Evolutionary conservation across 2,888 invertebrate genomes (phyloP), one percentile per base, ranked within the genome.

Genomic region (Phlogophora meticulosa): DNA sequence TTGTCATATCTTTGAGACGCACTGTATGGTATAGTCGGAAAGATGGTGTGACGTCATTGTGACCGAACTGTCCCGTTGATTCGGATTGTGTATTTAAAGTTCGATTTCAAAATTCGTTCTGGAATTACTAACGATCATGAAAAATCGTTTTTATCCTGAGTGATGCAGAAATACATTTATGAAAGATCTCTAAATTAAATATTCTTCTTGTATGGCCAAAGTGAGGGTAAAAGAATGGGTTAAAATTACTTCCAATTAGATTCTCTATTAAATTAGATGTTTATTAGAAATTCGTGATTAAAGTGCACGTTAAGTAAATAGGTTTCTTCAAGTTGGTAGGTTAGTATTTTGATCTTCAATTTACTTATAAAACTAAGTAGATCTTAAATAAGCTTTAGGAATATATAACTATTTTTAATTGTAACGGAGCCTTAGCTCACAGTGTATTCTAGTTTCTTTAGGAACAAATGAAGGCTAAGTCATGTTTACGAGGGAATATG

Each of bases 301-400:
- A 49, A 72, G 57, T n/a, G 17, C 17, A 43, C 51, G 28, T 24
- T 74, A 34, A 45, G 38, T 58, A 55, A 34, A 55, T 20, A 55
- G 22, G 24, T 66, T 59, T 66, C 53, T 38, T 56, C 36, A 36
- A 55, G 43, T 53, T 20, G 22, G 36, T 40, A 36, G 28, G 9
- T 63, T 59, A 69, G 71, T 57, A 58, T 70, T 70, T 76, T 76
- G 49, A 80, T 64, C 76, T 48, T 63, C 45, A 43, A 64, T 73
- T 75, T 65, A 58, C 49, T 71, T 79, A 49, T 17, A 61, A 67
- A 74, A 66, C 32, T 45, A 5, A 43, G 55, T 76, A 68, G 58
- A 53, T 53, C 63, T 51, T 36, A 48, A 58, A 42, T 28, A 15
- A 63, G 28, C 55, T 36, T 58, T 58, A 76, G 22, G 20, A 70